Percentiles rank a stretch among this genome's conserved stretches.
Conservation (phyloP, 2,113 vertebrate genomes). For the Apus apus region DNA sequence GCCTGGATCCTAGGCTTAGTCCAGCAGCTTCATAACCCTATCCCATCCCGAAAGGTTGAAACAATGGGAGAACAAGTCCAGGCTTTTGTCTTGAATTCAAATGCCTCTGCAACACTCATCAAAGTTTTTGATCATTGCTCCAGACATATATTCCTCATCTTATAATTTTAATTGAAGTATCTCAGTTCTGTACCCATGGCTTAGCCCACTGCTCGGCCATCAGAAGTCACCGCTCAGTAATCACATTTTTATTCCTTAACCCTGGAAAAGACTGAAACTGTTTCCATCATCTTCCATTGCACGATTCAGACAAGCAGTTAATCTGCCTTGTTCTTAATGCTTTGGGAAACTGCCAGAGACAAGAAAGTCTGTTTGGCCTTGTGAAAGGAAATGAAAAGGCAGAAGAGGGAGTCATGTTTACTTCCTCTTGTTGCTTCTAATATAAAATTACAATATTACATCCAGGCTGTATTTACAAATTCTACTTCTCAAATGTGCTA, state of each 20-base stretch:
- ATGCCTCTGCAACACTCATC: not conserved
- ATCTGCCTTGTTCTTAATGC: not conserved
- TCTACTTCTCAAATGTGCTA: not conserved
- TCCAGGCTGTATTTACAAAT: not conserved
- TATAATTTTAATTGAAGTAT: not conserved
- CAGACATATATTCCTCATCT: not conserved
- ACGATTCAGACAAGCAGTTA: not conserved
- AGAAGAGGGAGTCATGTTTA: not conserved
- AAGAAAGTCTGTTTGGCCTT: not conserved
- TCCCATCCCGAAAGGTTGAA: not conserved
- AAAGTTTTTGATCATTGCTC: not conserved
- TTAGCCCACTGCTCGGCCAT: not conserved
- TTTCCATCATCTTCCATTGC: not conserved
- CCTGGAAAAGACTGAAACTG: not conserved
- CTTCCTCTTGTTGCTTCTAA: not conserved
- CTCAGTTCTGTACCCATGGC: fast-evolving
- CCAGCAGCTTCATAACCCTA: not conserved
- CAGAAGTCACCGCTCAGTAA: not conserved
- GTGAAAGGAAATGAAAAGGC: not conserved
- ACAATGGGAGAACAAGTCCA: not conserved
- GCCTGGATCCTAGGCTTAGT: not conserved
- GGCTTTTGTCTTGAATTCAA: not conserved
- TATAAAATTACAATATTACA: not conserved
- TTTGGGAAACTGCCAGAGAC: not conserved
- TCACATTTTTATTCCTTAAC: not conserved